phyloP scores from a whole-genome alignment of 2,797 vertebrate genomes.

The Poecile montanus region DNA sequence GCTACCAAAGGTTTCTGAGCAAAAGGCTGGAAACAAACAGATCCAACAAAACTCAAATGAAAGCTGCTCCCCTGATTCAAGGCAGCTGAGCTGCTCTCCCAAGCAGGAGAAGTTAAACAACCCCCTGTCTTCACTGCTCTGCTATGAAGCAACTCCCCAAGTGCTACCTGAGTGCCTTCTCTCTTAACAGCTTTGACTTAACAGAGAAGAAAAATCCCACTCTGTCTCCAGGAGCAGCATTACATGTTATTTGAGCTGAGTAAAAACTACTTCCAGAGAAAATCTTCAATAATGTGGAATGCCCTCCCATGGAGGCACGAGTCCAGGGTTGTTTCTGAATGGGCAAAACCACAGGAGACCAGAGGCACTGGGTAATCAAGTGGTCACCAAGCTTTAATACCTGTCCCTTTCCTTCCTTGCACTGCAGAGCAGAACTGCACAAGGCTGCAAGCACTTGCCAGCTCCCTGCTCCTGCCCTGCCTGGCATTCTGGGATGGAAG shows the following conservation, averaged over 20 bases:
- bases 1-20: neutral
- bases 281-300: neutral
- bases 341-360: neutral
- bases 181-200: neutral
- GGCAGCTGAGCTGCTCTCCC: neutral
- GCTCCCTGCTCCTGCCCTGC: neutral
- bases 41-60: neutral
- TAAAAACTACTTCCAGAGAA: neutral
- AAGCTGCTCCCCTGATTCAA: neutral
- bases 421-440: neutral
- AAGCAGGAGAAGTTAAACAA: neutral
- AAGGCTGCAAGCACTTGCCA: rapidly evolving
- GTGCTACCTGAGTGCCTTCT: neutral
- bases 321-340: neutral
- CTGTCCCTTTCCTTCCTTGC: neutral
- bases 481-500: neutral
- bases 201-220: neutral
- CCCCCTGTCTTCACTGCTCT: neutral
- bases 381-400: neutral
- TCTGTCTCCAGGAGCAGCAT: neutral
- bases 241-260: neutral
- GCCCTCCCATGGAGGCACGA: neutral
- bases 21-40: neutral
- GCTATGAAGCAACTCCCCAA: neutral
- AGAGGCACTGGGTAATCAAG: neutral